Conservation (phyloP, 2,113 vertebrate species). For the Burhinus oedicnemus region DNA sequence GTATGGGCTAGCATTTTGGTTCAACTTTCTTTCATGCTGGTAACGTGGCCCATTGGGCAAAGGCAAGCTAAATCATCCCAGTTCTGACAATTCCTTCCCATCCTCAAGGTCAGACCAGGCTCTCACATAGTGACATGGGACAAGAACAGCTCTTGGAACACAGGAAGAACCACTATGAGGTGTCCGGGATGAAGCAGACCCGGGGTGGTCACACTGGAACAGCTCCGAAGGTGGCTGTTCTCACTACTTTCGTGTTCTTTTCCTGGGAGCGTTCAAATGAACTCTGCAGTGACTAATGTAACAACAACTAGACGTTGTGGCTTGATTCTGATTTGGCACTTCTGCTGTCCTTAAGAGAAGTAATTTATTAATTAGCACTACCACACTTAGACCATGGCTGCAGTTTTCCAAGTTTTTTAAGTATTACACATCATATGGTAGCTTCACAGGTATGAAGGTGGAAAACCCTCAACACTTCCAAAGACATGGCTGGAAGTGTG, state of each 20-base stretch:
- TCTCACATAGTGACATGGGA: fast-evolving
- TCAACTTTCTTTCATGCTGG: background rate
- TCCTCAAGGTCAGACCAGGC: background rate
- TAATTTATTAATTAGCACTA: background rate
- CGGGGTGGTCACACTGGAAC: background rate
- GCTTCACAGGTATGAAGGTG: background rate
- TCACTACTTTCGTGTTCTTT: background rate
- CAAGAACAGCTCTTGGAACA: background rate
- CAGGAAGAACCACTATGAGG: fast-evolving
- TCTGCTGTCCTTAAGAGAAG: background rate
- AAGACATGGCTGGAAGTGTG: background rate
- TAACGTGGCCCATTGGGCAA: background rate
- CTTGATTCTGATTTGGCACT: background rate
- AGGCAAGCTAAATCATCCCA: background rate
- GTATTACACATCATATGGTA: background rate
- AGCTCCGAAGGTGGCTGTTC: background rate
- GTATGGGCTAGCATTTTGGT: background rate
- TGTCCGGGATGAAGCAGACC: background rate
- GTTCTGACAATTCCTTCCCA: background rate
- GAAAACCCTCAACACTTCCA: background rate
- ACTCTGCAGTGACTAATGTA: background rate
- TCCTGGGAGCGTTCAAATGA: background rate
- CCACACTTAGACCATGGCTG: fast-evolving
- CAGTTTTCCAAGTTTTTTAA: background rate
- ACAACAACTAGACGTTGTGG: too few relatives aligned